Conservation (phyloP, 64 coral and sea anemone species). For the Porites lutea region DNA sequence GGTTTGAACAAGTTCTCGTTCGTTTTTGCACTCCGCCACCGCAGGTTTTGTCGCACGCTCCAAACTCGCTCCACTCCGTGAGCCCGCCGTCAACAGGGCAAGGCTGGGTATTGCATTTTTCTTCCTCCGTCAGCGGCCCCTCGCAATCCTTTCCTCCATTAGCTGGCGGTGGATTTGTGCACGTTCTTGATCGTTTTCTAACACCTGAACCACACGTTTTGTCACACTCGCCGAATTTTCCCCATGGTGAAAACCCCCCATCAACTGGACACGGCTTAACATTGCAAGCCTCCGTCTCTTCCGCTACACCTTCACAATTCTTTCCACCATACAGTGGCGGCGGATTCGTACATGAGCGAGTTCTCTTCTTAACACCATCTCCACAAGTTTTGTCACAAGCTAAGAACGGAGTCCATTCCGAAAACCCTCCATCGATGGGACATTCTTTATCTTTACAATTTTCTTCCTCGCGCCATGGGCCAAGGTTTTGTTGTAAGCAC, state of each 20-base stretch:
- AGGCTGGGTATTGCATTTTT: slow-evolving; percentile 14
- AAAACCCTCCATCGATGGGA: slow-evolving; percentile 66
- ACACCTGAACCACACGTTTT: slow-evolving; percentile 58
- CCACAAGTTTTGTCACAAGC: slow-evolving; percentile 74
- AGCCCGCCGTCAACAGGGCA: slow-evolving; percentile 52
- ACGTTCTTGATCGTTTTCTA: slow-evolving; percentile 41
- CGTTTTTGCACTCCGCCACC: slow-evolving; percentile 6
- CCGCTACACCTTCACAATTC: slow-evolving; percentile 26
- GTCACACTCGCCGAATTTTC: slow-evolving; percentile 29
- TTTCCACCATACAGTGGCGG: slow-evolving; percentile 62
- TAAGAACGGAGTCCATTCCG: slow-evolving; percentile 61
- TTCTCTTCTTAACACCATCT: slow-evolving; percentile 65
- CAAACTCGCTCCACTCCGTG: slow-evolving; percentile 32
- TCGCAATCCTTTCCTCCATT: slow-evolving; percentile 37
- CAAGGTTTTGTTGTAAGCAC: slow-evolving; percentile 37
- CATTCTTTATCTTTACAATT: slow-evolving; percentile 46
- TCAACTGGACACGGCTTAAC: slow-evolving; percentile 59
- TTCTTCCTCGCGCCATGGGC: slow-evolving; percentile 24
- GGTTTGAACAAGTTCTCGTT: slow-evolving; percentile 39
- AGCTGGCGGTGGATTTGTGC: slow-evolving; percentile 55
- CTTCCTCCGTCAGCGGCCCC: neutral
- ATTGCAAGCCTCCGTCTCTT: slow-evolving; percentile 54
- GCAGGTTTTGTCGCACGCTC: slow-evolving; percentile 43
- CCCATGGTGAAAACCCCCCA: slow-evolving; percentile 55
- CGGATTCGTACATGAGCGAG: slow-evolving; percentile 76